Percentiles rank a stretch among this genome's conserved stretches.
phyloP scores from a whole-genome alignment of 2,888 invertebrate species.

The Oscheius onirici region DNA sequence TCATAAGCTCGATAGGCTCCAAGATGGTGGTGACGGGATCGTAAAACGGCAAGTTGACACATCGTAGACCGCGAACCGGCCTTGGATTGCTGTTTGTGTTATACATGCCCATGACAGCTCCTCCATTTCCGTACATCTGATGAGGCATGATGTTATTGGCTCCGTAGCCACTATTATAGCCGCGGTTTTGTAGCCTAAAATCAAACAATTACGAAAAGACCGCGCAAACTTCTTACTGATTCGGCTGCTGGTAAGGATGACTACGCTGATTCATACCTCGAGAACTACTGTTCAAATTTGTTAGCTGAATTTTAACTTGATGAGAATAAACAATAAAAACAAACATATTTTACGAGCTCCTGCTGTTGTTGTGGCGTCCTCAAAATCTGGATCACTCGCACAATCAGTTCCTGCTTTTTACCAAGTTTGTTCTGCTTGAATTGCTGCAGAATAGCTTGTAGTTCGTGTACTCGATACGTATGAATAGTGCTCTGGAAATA shows the following conservation, averaged over 20 bases:
- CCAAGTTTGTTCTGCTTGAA: conserved; percentile 53
- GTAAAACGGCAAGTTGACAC: conserved; percentile 57
- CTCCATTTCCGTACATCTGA: background rate
- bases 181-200: background rate
- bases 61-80: conserved; percentile 22
- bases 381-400: conserved; percentile 30
- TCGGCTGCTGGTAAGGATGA: background rate
- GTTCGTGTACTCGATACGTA: conserved; percentile 43
- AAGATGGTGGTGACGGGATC: conserved; percentile 42
- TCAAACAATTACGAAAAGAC: too few species aligned
- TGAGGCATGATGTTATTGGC: background rate
- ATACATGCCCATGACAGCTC: conserved; percentile 8
- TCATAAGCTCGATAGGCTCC: conserved; percentile 47
- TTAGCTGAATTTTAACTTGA: background rate
- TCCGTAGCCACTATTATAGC: background rate
- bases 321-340: background rate
- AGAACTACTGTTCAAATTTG: too few species aligned
- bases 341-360: conserved; percentile 16
- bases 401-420: conserved; percentile 55
- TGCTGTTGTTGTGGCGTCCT: conserved; percentile 8
- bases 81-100: background rate
- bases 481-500: conserved; percentile 13
- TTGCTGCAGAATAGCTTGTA: conserved; percentile 35
- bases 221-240: background rate
- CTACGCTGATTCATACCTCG: too few species aligned